Base-by-base conservation (phyloP, 2,888 invertebrate genomes). In the Tachina fera region DNA sequence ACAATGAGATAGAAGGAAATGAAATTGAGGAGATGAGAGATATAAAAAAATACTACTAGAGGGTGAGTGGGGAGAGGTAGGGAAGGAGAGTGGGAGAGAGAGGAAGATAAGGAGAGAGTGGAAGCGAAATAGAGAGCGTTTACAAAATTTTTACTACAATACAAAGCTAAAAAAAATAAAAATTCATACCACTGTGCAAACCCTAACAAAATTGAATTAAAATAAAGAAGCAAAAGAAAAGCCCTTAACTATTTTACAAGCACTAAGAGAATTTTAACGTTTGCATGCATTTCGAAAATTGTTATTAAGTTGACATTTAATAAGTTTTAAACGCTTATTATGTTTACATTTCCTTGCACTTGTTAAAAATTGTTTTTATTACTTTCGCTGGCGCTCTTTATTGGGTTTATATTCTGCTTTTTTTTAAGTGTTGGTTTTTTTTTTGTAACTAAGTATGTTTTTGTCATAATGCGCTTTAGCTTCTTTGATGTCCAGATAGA, bases 321-420 rank as follows among this genome's bases (percentile, higher is more conserved):
- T 87, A 83, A 87, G 83, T 84, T 84, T 83, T 83, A 87, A 87
- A 81, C 80, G 83, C 77, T 86, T 86, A 86, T 86, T 83, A 86
- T 86, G 77, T 86, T 86, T 81, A 83, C 81, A 86, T 81, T 86
- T 77, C 76, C 80, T 56, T 47, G 43, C 84, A 74, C 51, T 84
- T 70, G 68, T 61, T 75, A 39, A 39, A 81, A 75, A 47, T 41
- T 67, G 39, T 56, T 83, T 83, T 71, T 67, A 71, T 77, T 83
- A 58, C 56, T 47, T 39, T 83, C 31, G 51, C 67, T 60, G 14
- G 51, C 10, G 16, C 19, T 53, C 10, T 31, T n/a, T 11, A 14
- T 19, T 60, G 14, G 16, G n/a, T 47, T 19, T 16, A 6, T 16
- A 6, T 31, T 51, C 60, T 43, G 3, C 67, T 2, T 10, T 47